These are phyloP conservation scores for Aleiodes sp. DNA, from an alignment of 1,140 invertebrate genomes.

Conservation along the genomic window DNA sequence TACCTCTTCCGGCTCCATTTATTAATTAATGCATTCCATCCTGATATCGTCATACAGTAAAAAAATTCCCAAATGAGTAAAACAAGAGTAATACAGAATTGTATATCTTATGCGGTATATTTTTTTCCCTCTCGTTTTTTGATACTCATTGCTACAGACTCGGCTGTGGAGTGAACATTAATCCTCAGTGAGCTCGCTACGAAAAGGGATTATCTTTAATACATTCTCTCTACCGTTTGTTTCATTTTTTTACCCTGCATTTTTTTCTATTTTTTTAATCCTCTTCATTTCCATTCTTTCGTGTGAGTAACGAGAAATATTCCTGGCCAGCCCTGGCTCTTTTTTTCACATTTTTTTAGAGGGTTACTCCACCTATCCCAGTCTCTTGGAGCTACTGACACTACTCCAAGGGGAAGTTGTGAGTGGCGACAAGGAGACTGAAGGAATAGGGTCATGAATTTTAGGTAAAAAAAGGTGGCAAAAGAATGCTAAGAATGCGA, in stretches of 20 bases:
- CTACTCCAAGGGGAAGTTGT: neutral
- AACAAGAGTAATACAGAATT: neutral
- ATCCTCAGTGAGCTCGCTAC: neutral
- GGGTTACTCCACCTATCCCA: neutral
- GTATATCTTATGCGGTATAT: neutral
- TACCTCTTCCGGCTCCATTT: neutral
- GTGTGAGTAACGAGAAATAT: slow-evolving; percentile 1
- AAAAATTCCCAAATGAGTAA: neutral
- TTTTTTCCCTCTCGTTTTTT: neutral
- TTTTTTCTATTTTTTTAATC: slow-evolving; percentile 5
- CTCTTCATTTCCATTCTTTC: slow-evolving; percentile 1
- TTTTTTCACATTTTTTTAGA: neutral
- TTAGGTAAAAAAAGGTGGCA: neutral
- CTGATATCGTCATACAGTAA: no score
- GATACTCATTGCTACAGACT: neutral
- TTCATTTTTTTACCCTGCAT: neutral
- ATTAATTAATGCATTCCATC: neutral
- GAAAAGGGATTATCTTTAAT: slow-evolving; percentile 14
- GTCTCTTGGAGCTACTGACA: neutral
- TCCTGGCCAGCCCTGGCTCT: neutral
- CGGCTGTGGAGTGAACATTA: neutral
- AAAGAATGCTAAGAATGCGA: no score
- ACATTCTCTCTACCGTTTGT: slow-evolving; percentile 12
- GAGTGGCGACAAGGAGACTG: neutral
- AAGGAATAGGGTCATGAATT: slow-evolving; percentile 1